These are phyloP conservation scores for Haliaeetus leucogaster DNA, from an alignment of 2,113 vertebrate genomes.

Conservation along the genomic window DNA sequence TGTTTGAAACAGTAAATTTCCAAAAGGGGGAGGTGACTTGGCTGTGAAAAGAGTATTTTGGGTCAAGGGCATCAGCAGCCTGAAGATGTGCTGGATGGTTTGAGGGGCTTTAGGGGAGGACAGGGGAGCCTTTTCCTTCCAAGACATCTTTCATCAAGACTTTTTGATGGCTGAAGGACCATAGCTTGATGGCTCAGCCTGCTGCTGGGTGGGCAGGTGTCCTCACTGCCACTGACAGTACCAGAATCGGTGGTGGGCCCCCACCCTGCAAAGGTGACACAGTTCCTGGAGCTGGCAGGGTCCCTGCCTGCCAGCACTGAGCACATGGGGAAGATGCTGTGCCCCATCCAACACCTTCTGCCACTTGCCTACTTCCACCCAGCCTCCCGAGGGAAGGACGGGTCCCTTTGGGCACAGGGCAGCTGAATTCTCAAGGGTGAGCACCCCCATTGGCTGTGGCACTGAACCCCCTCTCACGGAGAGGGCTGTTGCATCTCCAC, in stretches of 20 bases:
- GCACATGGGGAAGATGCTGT: not conserved
- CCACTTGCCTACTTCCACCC: not conserved
- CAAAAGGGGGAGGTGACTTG: not conserved
- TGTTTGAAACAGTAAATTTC: not conserved
- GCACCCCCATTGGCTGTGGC: not conserved
- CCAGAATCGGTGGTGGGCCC: not conserved
- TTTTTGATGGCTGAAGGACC: not conserved
- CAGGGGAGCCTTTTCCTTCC: not conserved
- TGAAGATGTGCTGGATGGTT: not conserved
- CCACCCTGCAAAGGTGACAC: not conserved
- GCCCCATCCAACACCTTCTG: not conserved
- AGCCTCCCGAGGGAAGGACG: not conserved
- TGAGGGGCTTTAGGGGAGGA: not conserved
- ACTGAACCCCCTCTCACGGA: not conserved
- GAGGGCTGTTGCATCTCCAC: not conserved
- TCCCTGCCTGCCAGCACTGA: rapidly evolving
- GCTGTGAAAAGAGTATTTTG: not conserved
- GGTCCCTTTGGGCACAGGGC: not conserved
- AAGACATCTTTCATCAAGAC: not conserved
- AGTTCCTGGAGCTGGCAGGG: not conserved
- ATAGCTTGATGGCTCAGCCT: not conserved
- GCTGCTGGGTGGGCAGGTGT: not conserved
- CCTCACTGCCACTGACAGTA: not conserved
- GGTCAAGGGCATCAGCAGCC: not conserved
- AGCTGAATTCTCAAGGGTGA: slow-evolving; percentile 19